Evolutionary conservation across 2,797 vertebrate genomes (phyloP).

Genomic region (Trematomus bernacchii): DNA sequence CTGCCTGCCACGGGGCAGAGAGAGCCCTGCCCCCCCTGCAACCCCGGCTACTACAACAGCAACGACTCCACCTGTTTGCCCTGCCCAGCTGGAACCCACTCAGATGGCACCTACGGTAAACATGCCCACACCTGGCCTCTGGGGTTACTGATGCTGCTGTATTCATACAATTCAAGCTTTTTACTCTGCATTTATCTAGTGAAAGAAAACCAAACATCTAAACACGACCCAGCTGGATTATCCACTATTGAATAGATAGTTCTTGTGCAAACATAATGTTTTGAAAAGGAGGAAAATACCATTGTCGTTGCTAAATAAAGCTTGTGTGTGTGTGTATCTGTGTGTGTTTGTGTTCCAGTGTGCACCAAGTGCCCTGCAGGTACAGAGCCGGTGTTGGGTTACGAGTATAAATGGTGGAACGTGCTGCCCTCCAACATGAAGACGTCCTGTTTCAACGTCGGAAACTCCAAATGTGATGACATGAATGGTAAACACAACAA

Average conservation of each 20-base stretch:
- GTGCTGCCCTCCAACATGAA: constrained; percentile 96
- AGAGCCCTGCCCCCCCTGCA: constrained; percentile 95
- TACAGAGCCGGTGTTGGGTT: constrained; percentile 93
- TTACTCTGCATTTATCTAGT: neutral
- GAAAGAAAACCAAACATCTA: neutral
- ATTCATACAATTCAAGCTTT: neutral
- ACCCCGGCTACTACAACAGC: constrained; percentile 97
- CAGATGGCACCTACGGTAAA: constrained; percentile 89
- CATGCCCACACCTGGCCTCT: constrained; percentile 3
- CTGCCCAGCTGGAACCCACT: constrained; percentile 91
- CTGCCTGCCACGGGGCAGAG: constrained; percentile 92
- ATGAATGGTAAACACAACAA: constrained; percentile 91
- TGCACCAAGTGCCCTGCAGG: constrained; percentile 93
- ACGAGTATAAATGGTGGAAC: constrained; percentile 99
- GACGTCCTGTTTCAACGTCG: constrained; percentile 97
- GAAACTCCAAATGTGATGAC: constrained; percentile 95
- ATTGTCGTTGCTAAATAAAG: constrained; percentile 22
- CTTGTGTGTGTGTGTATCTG: constrained; percentile 17
- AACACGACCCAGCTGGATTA: neutral
- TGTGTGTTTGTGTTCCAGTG: constrained; percentile 74
- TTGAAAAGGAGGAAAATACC: neutral
- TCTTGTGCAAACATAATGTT: constrained; percentile 24
- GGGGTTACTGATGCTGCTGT: neutral
- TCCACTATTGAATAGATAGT: constrained; percentile 4
- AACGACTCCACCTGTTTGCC: constrained; percentile 92